A percentile compares a stretch with the other conserved stretches of the same genome.
phyloP scores from a whole-genome alignment of 1,140 invertebrate species.

The Diuraphis noxia region DNA sequence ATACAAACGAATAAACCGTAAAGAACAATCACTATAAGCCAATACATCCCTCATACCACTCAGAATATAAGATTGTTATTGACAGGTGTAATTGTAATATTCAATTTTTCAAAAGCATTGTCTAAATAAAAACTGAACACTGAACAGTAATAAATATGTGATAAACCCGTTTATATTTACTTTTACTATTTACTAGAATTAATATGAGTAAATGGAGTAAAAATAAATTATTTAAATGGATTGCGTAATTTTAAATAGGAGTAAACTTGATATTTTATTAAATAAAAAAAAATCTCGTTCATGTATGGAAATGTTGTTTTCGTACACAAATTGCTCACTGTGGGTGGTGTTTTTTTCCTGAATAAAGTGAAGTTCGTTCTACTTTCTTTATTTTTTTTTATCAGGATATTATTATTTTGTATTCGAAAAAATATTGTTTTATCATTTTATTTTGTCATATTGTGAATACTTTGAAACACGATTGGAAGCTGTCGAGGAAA shows the following conservation, averaged over 20 bases:
- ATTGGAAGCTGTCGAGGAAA: slow-evolving; percentile 29
- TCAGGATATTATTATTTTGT: slow-evolving; percentile 37
- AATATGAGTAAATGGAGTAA: not conserved
- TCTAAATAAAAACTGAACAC: not conserved
- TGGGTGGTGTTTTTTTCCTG: not conserved
- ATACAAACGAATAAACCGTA: not conserved
- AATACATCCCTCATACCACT: not conserved
- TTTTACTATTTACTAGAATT: not conserved
- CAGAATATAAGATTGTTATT: not conserved
- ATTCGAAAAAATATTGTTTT: slow-evolving; percentile 45
- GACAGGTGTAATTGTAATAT: not conserved
- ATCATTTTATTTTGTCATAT: slow-evolving; percentile 40
- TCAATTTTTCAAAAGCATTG: not conserved
- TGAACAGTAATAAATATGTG: not conserved
- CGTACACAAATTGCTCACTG: not conserved
- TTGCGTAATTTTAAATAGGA: not conserved
- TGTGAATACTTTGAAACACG: not conserved
- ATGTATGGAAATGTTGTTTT: not conserved
- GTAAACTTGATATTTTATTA: not conserved
- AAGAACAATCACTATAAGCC: not conserved
- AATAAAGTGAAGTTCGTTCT: not conserved
- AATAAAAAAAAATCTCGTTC: not conserved
- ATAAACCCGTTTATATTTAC: not conserved
- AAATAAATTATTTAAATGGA: not conserved
- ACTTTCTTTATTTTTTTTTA: slow-evolving; percentile 19